These are phyloP conservation scores for Chaetodon trifascialis DNA, from an alignment of 2,113 vertebrate species.

Conservation along the genomic window DNA sequence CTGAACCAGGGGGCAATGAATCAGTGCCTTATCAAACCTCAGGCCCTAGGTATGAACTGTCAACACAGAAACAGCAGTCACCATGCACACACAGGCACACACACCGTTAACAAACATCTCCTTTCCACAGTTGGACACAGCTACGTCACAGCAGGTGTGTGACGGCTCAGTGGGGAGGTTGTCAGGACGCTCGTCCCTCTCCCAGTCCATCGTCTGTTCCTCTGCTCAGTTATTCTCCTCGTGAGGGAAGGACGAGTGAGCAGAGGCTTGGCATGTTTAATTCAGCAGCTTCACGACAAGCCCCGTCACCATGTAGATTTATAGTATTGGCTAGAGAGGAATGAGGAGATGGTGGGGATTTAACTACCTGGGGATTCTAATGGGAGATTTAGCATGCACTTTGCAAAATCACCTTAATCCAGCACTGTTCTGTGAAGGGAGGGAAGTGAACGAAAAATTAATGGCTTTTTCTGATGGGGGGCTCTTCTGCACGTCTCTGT, in stretches of 20 bases:
- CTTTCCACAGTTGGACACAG: constrained; percentile 29
- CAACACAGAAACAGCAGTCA: constrained; percentile 46
- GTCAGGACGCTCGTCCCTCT: constrained; percentile 23
- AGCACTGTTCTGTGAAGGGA: constrained; percentile 30
- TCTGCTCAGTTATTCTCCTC: constrained; percentile 54
- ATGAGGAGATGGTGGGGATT: constrained; percentile 60
- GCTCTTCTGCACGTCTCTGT: constrained; percentile 6
- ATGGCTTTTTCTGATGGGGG: constrained; percentile 36
- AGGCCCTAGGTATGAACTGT: constrained; percentile 68
- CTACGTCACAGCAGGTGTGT: constrained; percentile 35
- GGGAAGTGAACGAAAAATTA: constrained; percentile 43
- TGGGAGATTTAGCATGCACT: constrained; percentile 62
- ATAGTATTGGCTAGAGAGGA: constrained; percentile 59
- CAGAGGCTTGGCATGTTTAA: constrained; percentile 72
- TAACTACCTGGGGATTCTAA: constrained; percentile 68
- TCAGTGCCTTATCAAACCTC: constrained; percentile 73
- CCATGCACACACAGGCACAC: constrained; percentile 10
- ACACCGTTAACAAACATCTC: constrained; percentile 30
- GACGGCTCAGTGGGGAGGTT: constrained; percentile 24
- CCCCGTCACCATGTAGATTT: constrained; percentile 62
- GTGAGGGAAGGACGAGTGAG: constrained; percentile 33
- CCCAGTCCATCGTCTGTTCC: constrained; percentile 26
- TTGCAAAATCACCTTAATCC: constrained; percentile 72
- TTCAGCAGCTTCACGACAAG: constrained; percentile 67
- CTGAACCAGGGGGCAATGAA: constrained; percentile 72